Evolutionary conservation across 2,797 vertebrate species (phyloP), one percentile per base, ranked within the genome.

Genomic region (Nothura maculosa): DNA sequence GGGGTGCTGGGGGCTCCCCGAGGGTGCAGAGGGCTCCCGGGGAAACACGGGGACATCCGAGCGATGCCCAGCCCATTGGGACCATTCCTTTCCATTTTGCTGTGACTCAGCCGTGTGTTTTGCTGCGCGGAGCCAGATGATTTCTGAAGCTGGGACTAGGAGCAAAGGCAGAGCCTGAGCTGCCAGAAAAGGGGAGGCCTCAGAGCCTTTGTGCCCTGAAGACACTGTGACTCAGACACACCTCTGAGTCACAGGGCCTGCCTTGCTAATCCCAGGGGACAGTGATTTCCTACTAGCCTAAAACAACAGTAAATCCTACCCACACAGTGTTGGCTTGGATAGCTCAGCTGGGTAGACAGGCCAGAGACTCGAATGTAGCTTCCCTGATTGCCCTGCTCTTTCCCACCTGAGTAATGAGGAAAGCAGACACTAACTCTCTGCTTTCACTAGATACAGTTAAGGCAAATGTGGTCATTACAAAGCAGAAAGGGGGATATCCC

Each of bases 271-370:
- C 38, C 69, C 6, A 27, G 6, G 24, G 18, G 12, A 50, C n/a
- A 6, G 5, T 75, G 43, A 82, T 85, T 80, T 87, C 38, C 57
- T 55, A 9, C n/a, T 58, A n/a, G 18, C n/a, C 34, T 32, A 48
- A 21, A 69, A 48, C 67, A 69, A 69, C 25, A 25, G 34, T 84
- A 72, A 82, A 54, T 40, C 12, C 30, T 76, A 43, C 18, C 54
- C 17, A 25, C 11, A 6, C 0, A 0, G 6, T 18, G 45, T 43
- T 81, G 40, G 4, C 74, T 38, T 68, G 34, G 8, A 20, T 63
- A 38, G 10, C 42, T 24, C 12, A 43, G 25, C 15, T 40, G 66
- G 45, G 24, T 54, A 67, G 64, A 73, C 50, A 18, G 47, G 3
- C 11, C 21, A 47, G 25, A 75, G 7, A 10, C 58, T 91, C 0